Percentiles rank a stretch among this genome's conserved stretches.
phyloP scores from a whole-genome alignment of 1,140 invertebrate genomes.

The Ceratina japonica region DNA sequence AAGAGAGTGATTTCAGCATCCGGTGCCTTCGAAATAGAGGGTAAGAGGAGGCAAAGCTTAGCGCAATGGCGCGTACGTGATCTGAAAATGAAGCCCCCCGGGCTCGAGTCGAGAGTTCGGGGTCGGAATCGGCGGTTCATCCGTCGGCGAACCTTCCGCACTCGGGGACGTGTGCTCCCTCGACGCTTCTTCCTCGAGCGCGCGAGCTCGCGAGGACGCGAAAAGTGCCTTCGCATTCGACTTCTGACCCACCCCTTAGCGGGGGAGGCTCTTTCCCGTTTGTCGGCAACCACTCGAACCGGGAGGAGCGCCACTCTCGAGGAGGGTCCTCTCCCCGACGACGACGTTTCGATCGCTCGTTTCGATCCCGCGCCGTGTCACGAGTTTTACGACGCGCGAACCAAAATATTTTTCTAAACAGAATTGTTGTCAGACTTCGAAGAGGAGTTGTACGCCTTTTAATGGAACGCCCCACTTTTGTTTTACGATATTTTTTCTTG shows the following conservation, averaged over 20 bases:
- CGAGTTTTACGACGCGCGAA: too few relatives aligned
- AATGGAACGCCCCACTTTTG: too few relatives aligned
- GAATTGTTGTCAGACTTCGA: too few relatives aligned
- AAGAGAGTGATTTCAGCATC: slow-evolving; percentile 37
- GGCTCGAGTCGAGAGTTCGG: slow-evolving; percentile 7
- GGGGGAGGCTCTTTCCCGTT: slow-evolving; percentile 37
- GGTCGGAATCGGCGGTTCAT: slow-evolving; percentile 23
- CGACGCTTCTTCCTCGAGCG: background rate
- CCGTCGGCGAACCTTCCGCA: background rate
- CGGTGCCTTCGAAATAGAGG: slow-evolving; percentile 27
- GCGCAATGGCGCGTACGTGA: slow-evolving; percentile 45
- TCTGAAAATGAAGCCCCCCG: slow-evolving; percentile 43
- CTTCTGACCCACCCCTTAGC: slow-evolving; percentile 42
- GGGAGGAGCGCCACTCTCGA: slow-evolving; percentile 41
- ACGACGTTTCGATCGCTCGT: slow-evolving; percentile 38
- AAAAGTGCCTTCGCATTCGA: slow-evolving; percentile 42
- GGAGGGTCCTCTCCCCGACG: slow-evolving; percentile 47
- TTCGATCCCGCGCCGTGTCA: background rate
- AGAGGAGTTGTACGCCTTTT: too few relatives aligned
- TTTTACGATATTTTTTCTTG: background rate
- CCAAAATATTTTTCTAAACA: too few relatives aligned
- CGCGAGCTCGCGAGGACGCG: background rate
- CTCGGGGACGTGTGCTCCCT: background rate
- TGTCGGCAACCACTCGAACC: slow-evolving; percentile 47
- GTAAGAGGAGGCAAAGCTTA: slow-evolving; percentile 39